Percentiles rank a stretch among this genome's conserved stretches.
Conservation (phyloP, 2,888 invertebrate genomes). For the Villa cingulata region DNA sequence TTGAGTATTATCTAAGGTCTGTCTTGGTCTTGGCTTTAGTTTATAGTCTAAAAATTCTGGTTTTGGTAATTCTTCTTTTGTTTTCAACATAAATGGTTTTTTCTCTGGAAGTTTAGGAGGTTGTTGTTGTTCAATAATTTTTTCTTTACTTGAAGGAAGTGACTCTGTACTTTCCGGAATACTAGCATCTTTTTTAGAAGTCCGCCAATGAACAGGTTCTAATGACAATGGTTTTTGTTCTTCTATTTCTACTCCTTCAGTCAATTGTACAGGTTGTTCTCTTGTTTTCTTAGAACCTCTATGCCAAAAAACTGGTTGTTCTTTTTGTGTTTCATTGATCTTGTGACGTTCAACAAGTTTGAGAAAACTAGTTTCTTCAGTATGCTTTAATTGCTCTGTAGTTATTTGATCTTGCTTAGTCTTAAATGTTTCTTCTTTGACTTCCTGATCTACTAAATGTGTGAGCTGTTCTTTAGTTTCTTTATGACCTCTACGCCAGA, state of each 20-base stretch:
- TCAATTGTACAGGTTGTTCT: too few species aligned
- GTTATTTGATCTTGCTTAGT: too few species aligned
- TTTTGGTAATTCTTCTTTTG: slow-evolving; percentile 25
- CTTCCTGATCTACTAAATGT: too few species aligned
- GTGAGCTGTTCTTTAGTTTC: background rate
- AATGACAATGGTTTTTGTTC: too few species aligned
- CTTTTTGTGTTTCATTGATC: slow-evolving; percentile 13
- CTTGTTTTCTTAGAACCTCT: too few species aligned
- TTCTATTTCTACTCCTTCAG: too few species aligned
- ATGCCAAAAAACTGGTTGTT: slow-evolving; percentile 19
- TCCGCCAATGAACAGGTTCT: slow-evolving; percentile 4
- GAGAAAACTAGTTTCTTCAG: slow-evolving; percentile 11
- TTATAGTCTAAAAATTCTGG: slow-evolving; percentile 21
- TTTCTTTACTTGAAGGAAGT: too few species aligned
- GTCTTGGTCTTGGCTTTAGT: slow-evolving; percentile 8
- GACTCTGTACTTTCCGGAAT: too few species aligned
- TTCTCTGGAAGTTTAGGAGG: slow-evolving; percentile 6
- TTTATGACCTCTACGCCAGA: slow-evolving; percentile 9
- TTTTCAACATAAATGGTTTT: slow-evolving; percentile 11
- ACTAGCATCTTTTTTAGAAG: slow-evolving; percentile 20
- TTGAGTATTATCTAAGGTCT: slow-evolving; percentile 11
- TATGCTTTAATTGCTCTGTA: slow-evolving; percentile 5
- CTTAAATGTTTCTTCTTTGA: slow-evolving; percentile 1
- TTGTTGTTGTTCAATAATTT: slow-evolving; percentile 15
- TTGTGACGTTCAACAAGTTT: slow-evolving; percentile 12